A percentile compares a stretch with the other conserved stretches of the same genome.
Conservation (phyloP, 1,140 invertebrate genomes). For the Piezodorus guildinii region DNA sequence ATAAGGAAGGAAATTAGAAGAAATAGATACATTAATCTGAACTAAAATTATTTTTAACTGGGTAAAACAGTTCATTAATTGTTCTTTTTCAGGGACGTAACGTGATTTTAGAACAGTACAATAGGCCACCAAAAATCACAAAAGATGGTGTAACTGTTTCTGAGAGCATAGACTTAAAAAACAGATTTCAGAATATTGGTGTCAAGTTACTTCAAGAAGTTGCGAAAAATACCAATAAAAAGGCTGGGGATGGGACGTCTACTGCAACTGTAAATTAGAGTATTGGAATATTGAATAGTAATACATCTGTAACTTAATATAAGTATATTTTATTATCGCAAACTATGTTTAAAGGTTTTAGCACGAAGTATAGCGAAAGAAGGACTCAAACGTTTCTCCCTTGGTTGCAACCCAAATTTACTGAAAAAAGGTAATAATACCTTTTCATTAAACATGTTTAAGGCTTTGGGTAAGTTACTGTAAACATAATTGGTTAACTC, state of each 20-base stretch:
- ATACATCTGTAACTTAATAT: background rate
- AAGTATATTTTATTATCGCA: background rate
- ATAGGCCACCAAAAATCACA: slow-evolving; percentile 51
- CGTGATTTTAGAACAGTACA: slow-evolving; percentile 64
- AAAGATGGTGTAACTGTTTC: slow-evolving; percentile 70
- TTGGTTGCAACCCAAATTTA: slow-evolving; percentile 61
- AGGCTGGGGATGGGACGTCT: slow-evolving; percentile 64
- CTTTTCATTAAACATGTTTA: no score
- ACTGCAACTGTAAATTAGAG: slow-evolving; percentile 45
- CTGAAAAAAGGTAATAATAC: slow-evolving; percentile 36
- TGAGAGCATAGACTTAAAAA: slow-evolving; percentile 60
- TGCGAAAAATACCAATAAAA: slow-evolving; percentile 66
- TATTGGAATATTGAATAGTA: background rate
- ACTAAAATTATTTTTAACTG: no score
- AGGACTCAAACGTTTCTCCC: slow-evolving; percentile 59
- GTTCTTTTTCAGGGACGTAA: slow-evolving; percentile 55
- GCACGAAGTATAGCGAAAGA: slow-evolving; percentile 57
- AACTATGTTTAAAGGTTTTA: slow-evolving; percentile 34
- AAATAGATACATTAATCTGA: no score
- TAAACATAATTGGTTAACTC: no score
- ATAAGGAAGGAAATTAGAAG: no score
- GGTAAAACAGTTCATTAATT: no score
- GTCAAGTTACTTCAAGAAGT: slow-evolving; percentile 67
- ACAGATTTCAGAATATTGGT: slow-evolving; percentile 64
- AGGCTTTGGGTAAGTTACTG: no score